Base-by-base conservation (phyloP, 1,140 invertebrate species). In the Drosophila quadrilineata region DNA sequence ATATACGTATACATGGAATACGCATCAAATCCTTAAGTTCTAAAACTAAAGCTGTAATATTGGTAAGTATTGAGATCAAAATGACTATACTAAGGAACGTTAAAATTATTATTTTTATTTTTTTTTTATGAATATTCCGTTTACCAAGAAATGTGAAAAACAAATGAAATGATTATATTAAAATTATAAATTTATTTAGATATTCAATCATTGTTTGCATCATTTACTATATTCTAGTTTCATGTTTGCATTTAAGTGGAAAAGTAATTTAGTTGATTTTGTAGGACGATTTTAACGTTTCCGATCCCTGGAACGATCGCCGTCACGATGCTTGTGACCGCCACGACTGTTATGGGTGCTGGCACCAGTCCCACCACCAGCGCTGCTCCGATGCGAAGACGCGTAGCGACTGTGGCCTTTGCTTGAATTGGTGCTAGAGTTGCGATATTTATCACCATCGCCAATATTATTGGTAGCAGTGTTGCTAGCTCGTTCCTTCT, bases 271-370 rank as follows among this genome's bases (percentile, higher is more conserved):
- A n/a, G n/a, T n/a, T n/a, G n/a, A n/a, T n/a, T n/a, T n/a, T n/a
- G n/a, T n/a, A n/a, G n/a, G n/a, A n/a, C n/a, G n/a, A n/a, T n/a
- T n/a, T 60, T 71, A 89, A 38, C 88, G 84, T 43, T 89, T 89
- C 12, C 88, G 74, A 64, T 89, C 84, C 17, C 88, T 64, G n/a
- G 80, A 80, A 6, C 84, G 87, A 12, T 89, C 88, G 31, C 71
- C 65, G 5, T 89, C 79, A 8, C 88, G 68, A 45, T 85, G 76
- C 43, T 88, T 88, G 33, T 88, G 79, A 1, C 54, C 59, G 4
- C 75, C 75, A 0, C 79, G 80, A 36, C 68, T 85, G 17, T 56
- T 54, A 41, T 65, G 60, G 3, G 56, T 52, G 9, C 45, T 19
- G 0, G 49, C 59, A 16, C n/a, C 68, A 12, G 31, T 67, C 0